phyloP scores from a whole-genome alignment of 2,113 vertebrate genomes.

The Dasypus novemcinctus region DNA sequence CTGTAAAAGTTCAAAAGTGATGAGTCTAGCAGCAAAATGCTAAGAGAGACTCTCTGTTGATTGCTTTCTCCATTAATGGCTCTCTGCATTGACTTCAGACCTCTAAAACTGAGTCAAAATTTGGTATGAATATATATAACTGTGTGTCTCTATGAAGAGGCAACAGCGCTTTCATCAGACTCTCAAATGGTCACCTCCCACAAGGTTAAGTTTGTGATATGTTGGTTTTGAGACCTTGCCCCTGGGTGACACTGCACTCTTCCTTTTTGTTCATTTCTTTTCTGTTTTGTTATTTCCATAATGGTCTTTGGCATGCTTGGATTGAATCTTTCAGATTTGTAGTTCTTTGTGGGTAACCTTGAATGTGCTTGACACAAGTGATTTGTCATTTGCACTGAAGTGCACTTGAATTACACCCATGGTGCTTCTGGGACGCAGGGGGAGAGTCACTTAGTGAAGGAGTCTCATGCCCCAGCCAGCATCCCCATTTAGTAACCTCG shows the following conservation, averaged over 20 bases:
- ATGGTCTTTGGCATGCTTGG: not conserved
- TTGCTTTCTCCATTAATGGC: not conserved
- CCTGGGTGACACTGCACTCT: not conserved
- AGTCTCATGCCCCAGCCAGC: not conserved
- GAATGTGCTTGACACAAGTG: not conserved
- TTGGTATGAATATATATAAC: not conserved
- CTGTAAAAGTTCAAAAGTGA: conserved; percentile 1
- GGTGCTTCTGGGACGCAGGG: not conserved
- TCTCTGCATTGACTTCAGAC: not conserved
- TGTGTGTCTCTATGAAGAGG: not conserved
- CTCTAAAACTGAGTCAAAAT: not conserved
- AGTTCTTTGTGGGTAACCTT: not conserved
- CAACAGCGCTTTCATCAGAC: not conserved
- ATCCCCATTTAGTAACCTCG: not conserved
- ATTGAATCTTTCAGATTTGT: not conserved
- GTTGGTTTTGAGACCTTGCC: conserved; percentile 14
- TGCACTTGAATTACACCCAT: not conserved
- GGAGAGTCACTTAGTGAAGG: not conserved
- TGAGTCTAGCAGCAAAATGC: not conserved
- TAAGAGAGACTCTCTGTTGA: not conserved
- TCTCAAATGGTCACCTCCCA: not conserved
- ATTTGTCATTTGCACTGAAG: not conserved
- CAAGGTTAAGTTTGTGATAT: not conserved
- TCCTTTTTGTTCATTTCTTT: not conserved
- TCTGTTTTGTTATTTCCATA: not conserved